Conservation (phyloP, 1,140 invertebrate genomes). For the Mercenaria mercenaria region DNA sequence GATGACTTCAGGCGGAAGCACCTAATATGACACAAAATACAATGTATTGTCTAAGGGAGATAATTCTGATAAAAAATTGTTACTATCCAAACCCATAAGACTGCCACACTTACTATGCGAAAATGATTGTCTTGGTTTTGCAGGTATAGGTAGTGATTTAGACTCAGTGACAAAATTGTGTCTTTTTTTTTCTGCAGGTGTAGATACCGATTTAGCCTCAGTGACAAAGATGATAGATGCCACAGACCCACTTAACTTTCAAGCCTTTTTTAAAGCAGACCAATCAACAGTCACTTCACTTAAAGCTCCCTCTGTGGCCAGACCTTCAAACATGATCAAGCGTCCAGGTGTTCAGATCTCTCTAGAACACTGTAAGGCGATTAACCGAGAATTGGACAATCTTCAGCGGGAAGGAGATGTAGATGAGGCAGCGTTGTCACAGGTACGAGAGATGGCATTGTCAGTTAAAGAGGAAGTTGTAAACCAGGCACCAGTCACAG, state of each 20-base stretch:
- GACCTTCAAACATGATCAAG: constrained; percentile 54
- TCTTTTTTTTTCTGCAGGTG: constrained; percentile 41
- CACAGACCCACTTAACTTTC: constrained; percentile 78
- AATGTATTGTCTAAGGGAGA: too few relatives aligned
- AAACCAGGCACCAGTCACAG: constrained; percentile 33
- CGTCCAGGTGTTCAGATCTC: constrained; percentile 57
- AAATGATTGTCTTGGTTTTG: too few relatives aligned
- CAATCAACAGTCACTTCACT: constrained; percentile 57
- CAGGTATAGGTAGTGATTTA: too few relatives aligned
- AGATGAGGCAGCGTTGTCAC: constrained; percentile 58
- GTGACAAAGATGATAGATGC: constrained; percentile 82
- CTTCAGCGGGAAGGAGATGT: constrained; percentile 58
- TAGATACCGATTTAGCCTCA: constrained; percentile 79
- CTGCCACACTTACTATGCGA: too few relatives aligned
- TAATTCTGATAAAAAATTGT: too few relatives aligned
- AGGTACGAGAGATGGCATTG: constrained; percentile 61
- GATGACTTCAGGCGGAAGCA: too few relatives aligned
- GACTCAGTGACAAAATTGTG: too few relatives aligned
- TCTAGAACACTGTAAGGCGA: constrained; percentile 46
- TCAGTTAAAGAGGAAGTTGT: constrained; percentile 64
- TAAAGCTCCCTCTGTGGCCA: constrained; percentile 7
- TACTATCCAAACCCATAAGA: too few relatives aligned
- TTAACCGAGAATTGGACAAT: constrained; percentile 34
- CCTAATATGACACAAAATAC: too few relatives aligned
- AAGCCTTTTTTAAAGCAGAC: constrained; percentile 73